Base-by-base conservation (phyloP, 1,140 invertebrate species). In the Tetraneura akinire region DNA sequence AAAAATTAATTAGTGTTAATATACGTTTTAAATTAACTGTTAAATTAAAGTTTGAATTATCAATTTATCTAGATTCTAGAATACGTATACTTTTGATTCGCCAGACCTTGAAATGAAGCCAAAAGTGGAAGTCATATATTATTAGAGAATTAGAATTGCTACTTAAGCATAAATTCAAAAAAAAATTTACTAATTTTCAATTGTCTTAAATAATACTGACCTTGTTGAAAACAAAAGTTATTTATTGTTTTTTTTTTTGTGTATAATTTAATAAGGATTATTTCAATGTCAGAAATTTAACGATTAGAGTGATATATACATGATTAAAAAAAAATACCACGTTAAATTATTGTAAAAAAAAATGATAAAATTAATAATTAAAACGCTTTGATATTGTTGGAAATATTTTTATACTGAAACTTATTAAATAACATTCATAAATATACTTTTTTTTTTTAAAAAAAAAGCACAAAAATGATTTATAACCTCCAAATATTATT, bases 261-360 rank as follows among this genome's bases (percentile, higher is more conserved):
- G n/a, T n/a, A n/a, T n/a, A n/a, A n/a, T n/a, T n/a, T 11, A 26
- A 37, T 37, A 37, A 68, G 13, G 66, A 47, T 68, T 68, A 68
- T 45, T 21, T 68, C 21, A 26, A 68, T 8, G 21, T 26, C 6
- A 47, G 42, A 47, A 26, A 42, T 68, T 68, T 68, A 68, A 47
- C 47, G n/a, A 13, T 68, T 18, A 47, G n/a, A 45, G 26, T 47
- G 42, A 68, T 47, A 37, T 16, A 23, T 23, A 47, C 23, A 26
- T 57, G 21, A 26, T 57, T 57, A 1, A 0, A 26, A 57, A 57
- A 21, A 4, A 68, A 68, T 47, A 68, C 47, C 21, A 26, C 26
- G 45, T 68, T 45, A 26, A 68, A 68, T 68, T 47, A 68, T 68
- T 68, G 66, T 68, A 6, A 68, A 68, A 6, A 68, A 68, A 68